Evolutionary conservation across 2,797 vertebrate genomes (phyloP), one percentile per base, ranked within the genome.

Genomic region (Margarornis squamiger): DNA sequence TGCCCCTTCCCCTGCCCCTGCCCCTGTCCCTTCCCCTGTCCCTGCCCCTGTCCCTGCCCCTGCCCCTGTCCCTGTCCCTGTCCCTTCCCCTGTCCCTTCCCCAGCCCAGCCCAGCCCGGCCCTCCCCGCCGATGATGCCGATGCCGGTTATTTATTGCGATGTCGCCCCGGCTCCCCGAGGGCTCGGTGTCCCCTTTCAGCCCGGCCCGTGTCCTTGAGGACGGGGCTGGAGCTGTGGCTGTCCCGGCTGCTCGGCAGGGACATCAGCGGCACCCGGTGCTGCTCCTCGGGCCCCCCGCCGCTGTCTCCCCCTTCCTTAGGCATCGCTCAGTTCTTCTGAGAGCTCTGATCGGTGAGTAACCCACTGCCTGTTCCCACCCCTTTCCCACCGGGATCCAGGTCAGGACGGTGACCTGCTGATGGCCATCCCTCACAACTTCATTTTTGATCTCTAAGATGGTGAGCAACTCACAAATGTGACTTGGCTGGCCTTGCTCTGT

Each of bases 271-370:
- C 3, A 14, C 4, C 24, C 19, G 63, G 51, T 3, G 2, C 65
- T 43, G 1, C 20, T 41, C 26, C 3, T 14, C 0, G 48, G 1
- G 77, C 6, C 21, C 45, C 45, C 45, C 45, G 45, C 73, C 51
- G 38, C 38, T 16, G 45, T 2, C 9, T 2, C 7, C 46, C 45
- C 41, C 9, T 21, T 3, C 14, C 20, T 13, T 7, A 12, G 90
- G 51, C 78, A 27, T 3, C 29, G 51, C 91, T 46, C 36, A 36
- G 84, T 3, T 30, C 91, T 2, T 21, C 89, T 2, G 23, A 24
- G 13, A 38, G 3, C 27, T 26, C 58, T 26, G 59, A 32, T 6
- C 83, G 54, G 97, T 97, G 88, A 97, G 97, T 97, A 85, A 26
- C 65, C 36, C 8, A 1, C 46, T 22, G 51, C n/a, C 62, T 5